Conservation (phyloP, 2,113 vertebrate genomes). For the Mesitornis unicolor region DNA sequence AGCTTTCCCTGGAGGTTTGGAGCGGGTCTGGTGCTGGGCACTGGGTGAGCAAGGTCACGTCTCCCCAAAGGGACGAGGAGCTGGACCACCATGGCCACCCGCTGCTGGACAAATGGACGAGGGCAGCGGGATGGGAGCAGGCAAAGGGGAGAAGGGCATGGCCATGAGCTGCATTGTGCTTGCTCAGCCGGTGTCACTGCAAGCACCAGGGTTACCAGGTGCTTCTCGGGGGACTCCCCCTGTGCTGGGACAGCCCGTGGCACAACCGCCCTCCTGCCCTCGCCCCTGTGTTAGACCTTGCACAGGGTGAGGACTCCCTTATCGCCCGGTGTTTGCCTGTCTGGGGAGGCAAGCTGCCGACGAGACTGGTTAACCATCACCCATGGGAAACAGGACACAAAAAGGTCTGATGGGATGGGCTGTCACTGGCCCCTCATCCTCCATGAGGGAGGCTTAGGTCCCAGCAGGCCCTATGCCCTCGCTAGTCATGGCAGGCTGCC, state of each 20-base stretch:
- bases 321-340: not conserved
- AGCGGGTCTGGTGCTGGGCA: not conserved
- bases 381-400: not conserved
- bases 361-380: not conserved
- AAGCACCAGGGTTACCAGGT: not conserved
- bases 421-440: not conserved
- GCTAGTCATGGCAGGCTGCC: rapidly evolving
- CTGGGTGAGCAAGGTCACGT: not conserved
- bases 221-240: not conserved
- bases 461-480: not conserved
- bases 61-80: not conserved
- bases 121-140: not conserved
- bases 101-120: not conserved
- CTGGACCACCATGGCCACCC: not conserved
- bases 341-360: not conserved
- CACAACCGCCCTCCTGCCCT: not conserved
- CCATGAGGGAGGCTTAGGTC: not conserved
- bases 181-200: not conserved
- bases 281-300: rapidly evolving
- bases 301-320: not conserved
- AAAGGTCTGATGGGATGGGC: not conserved
- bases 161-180: not conserved
- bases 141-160: not conserved
- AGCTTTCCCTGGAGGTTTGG: not conserved
- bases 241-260: rapidly evolving